Percentiles rank a stretch among this genome's conserved stretches.
These are phyloP conservation scores for Heliothis peltigera DNA, from an alignment of 2,888 invertebrate species.

Conservation along the genomic window DNA sequence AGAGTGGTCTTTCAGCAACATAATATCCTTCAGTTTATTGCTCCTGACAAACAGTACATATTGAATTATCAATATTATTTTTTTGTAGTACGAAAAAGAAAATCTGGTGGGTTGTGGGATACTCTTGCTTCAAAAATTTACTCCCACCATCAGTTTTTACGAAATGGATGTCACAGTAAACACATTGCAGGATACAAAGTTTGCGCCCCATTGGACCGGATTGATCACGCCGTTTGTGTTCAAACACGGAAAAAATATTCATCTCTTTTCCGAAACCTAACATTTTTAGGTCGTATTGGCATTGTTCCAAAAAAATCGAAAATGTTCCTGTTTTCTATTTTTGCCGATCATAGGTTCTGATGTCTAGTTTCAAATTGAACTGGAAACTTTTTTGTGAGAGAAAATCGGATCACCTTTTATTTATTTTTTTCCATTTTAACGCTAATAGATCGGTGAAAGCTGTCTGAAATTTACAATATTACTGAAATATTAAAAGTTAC, in stretches of 20 bases:
- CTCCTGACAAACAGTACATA: too few relatives aligned
- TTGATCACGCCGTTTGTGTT: conserved; percentile 40
- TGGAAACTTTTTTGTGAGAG: background rate
- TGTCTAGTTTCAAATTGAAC: conserved; percentile 36
- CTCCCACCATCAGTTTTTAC: background rate
- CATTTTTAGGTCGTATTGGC: conserved; percentile 41
- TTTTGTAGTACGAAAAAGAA: too few relatives aligned
- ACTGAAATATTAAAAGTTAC: too few relatives aligned
- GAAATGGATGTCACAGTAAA: conserved; percentile 4
- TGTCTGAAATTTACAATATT: too few relatives aligned
- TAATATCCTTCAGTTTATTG: too few relatives aligned
- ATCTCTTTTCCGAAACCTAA: conserved; percentile 18
- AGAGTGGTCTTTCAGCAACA: too few relatives aligned
- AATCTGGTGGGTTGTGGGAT: too few relatives aligned
- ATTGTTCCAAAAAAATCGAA: conserved; percentile 43
- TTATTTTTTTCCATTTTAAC: too few relatives aligned
- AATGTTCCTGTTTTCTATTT: conserved; percentile 47
- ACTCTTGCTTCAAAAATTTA: background rate
- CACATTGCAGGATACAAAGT: conserved; percentile 20
- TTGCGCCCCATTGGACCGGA: conserved; percentile 33
- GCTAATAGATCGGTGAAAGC: too few relatives aligned
- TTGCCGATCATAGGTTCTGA: conserved; percentile 34
- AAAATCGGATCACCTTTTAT: background rate
- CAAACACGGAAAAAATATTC: conserved; percentile 28
- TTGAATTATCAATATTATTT: too few relatives aligned